phyloP scores from a whole-genome alignment of 2,797 vertebrate species.

The Cyprinodon diabolis region DNA sequence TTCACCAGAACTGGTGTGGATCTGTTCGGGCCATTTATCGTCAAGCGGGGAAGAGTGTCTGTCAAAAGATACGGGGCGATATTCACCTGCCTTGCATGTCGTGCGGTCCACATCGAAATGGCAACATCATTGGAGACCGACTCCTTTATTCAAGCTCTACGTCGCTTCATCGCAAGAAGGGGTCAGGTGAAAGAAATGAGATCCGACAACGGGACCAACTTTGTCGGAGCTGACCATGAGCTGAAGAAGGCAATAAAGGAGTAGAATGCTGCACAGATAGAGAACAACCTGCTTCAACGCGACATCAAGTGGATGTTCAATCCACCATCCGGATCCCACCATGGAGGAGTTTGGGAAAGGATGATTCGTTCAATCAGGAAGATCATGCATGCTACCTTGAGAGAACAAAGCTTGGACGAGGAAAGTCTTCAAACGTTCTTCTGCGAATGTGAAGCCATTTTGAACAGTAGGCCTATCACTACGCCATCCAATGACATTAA shows the following conservation, averaged over 20 bases:
- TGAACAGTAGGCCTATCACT: constrained; percentile 1
- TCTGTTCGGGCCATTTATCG: too few relatives aligned
- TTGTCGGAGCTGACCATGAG: neutral
- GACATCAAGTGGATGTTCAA: too few relatives aligned
- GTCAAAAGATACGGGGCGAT: neutral
- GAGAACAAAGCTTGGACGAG: constrained; percentile 5
- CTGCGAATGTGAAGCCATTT: neutral
- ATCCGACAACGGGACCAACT: neutral
- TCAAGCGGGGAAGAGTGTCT: too few relatives aligned
- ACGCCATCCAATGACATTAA: neutral
- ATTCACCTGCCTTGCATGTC: constrained; percentile 1
- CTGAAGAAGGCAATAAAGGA: neutral
- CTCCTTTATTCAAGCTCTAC: constrained; percentile 9
- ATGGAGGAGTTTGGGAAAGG: neutral
- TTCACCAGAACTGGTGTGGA: too few relatives aligned
- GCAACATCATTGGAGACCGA: neutral
- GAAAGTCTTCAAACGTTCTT: constrained; percentile 4
- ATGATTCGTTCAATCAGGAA: neutral
- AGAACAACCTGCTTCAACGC: too few relatives aligned
- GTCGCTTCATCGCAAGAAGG: neutral
- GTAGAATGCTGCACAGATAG: too few relatives aligned
- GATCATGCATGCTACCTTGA: neutral
- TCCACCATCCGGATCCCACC: too few relatives aligned
- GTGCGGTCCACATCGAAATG: constrained; percentile 5
- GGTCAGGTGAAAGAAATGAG: neutral